Evolutionary conservation across 2,113 vertebrate species (phyloP).

Genomic region (Salminus brasiliensis): DNA sequence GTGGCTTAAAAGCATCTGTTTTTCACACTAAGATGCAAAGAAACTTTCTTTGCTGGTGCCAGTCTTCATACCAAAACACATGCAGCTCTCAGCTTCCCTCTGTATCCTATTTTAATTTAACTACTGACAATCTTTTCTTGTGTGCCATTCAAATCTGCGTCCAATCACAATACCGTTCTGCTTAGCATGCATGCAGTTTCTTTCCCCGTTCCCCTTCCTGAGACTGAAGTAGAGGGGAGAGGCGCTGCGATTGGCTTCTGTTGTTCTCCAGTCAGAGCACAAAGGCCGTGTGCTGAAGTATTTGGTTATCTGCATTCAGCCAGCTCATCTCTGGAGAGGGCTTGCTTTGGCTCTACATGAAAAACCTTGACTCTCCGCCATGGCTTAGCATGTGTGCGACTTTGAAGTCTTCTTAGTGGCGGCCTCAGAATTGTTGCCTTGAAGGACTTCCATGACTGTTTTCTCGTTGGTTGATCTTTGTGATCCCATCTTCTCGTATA

Average conservation of each 20-base stretch:
- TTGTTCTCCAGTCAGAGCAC: constrained; percentile 19
- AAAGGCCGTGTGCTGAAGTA: constrained; percentile 39
- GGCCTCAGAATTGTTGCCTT: constrained; percentile 7
- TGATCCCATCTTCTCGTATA: neutral
- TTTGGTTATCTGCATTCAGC: constrained; percentile 30
- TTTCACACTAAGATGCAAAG: constrained; percentile 28
- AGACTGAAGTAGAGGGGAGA: constrained; percentile 19
- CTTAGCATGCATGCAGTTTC: constrained; percentile 8
- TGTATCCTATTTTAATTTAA: constrained; percentile 29
- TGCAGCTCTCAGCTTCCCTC: constrained; percentile 31
- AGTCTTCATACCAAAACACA: constrained; percentile 6
- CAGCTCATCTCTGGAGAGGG: constrained; percentile 21
- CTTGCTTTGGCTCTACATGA: constrained; percentile 14
- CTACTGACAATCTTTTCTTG: constrained; percentile 30
- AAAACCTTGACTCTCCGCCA: constrained; percentile 7
- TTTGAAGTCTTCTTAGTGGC: constrained; percentile 20
- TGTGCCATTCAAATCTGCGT: neutral
- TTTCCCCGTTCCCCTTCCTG: neutral
- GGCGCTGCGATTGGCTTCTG: neutral
- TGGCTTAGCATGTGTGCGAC: neutral
- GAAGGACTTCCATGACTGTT: neutral
- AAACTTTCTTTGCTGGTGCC: constrained; percentile 8
- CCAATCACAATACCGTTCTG: constrained; percentile 2
- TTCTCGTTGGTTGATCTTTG: neutral
- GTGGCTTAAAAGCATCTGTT: constrained; percentile 30